Conservation (phyloP, 2,888 invertebrate species). For the Yponomeuta malinellus region DNA sequence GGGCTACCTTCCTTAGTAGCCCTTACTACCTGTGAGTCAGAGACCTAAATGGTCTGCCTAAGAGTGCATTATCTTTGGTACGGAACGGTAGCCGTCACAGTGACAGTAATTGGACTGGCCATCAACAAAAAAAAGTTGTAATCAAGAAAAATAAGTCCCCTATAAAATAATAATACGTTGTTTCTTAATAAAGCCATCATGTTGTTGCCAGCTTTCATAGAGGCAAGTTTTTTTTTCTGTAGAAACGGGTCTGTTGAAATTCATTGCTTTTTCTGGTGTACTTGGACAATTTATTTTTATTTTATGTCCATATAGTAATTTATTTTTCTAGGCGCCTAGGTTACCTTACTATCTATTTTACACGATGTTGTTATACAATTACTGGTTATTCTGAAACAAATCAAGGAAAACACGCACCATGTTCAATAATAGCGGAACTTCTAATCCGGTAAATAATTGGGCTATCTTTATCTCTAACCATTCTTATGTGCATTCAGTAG, state of each 20-base stretch:
- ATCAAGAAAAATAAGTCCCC: slow-evolving; percentile 4
- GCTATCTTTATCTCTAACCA: neutral
- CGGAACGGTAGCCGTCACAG: slow-evolving; percentile 11
- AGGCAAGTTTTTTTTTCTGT: slow-evolving; percentile 1
- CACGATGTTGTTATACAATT: too few relatives aligned
- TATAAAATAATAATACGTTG: slow-evolving; percentile 10
- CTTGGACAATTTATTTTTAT: neutral
- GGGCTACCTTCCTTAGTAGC: neutral
- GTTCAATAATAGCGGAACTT: too few relatives aligned
- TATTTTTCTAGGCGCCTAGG: neutral
- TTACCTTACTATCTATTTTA: neutral
- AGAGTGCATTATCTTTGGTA: neutral
- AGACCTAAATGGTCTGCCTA: neutral
- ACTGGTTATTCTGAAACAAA: too few relatives aligned
- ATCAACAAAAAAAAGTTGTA: slow-evolving; percentile 7
- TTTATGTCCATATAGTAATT: neutral
- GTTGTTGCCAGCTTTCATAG: slow-evolving; percentile 2
- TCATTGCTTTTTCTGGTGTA: slow-evolving; percentile 1
- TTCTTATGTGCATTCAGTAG: neutral
- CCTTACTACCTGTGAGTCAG: neutral
- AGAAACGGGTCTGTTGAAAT: slow-evolving; percentile 3
- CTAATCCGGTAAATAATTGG: too few relatives aligned
- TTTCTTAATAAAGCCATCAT: slow-evolving; percentile 13
- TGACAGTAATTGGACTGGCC: slow-evolving; percentile 14
- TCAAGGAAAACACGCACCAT: too few relatives aligned